Base-by-base conservation (phyloP, 37 sponge, comb jelly and placozoan species). In the Halisarca cf. caerulea region DNA sequence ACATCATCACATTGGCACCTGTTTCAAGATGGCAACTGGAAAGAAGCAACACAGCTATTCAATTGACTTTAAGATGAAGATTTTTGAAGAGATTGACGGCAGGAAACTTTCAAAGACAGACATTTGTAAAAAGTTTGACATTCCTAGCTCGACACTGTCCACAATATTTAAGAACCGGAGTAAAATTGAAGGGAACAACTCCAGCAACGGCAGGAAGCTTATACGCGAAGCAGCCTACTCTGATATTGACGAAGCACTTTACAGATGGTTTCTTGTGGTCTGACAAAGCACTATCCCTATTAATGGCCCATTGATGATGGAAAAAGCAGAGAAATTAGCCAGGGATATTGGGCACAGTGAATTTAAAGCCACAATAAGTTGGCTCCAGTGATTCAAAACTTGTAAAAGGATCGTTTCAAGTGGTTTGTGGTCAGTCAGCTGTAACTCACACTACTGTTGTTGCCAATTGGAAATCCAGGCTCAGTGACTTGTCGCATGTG, bases 181-280 rank as follows among this genome's bases (percentile, higher is more conserved):
- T 15, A 62, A 62, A 62, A 28, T 62, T 23, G 64, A 62, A 28
- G 64, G n/a, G 30, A 23, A 62, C 6, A 62, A 62, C 64, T 62
- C 64, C 64, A 62, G 64, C 64, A 23, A 23, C 30, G 15, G 64
- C 30, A 62, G 64, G 64, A 62, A 62, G 30, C 64, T 8, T 62
- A n/a, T 62, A 20, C 30, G 64, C n/a, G 64, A 62, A 62, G 64
- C 64, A 62, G 64, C 64, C 64, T 62, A 62, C 64, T 62, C 64
- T 62, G 64, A 62, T 62, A 62, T 62, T 28, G 64, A 62, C 64
- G 64, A 62, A 62, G 64, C n/a, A 30, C 64, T 62, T 8, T 62
- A 62, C 64, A 62, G 64, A 62, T 62, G 64, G 30, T 62, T 62
- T 62, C n/a, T 62, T 8, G 15, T 62, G 64, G 64, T 23, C 25